Conservation (phyloP, 2,888 invertebrate species). For the Macaria liturata region DNA sequence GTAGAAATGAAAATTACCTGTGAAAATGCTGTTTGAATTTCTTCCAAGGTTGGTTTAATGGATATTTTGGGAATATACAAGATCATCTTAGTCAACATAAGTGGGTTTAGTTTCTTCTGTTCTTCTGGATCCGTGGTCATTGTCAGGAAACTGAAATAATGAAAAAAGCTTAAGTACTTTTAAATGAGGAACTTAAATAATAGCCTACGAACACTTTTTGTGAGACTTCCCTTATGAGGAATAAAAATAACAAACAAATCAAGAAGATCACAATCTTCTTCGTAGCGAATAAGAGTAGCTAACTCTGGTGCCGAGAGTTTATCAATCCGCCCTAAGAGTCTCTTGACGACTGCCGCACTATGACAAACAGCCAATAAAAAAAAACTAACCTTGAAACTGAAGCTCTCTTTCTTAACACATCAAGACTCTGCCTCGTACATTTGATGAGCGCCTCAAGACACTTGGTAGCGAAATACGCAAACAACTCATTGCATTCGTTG, state of each 20-base stretch:
- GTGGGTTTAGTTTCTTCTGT: constrained; percentile 75
- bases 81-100: constrained; percentile 85
- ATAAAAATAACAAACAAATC: too few relatives aligned
- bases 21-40: constrained; percentile 87
- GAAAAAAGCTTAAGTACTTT: too few relatives aligned
- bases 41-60: constrained; percentile 86
- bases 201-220: too few relatives aligned
- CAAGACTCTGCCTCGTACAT: constrained; percentile 88
- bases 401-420: constrained; percentile 85
- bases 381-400: constrained; percentile 69
- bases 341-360: too few relatives aligned
- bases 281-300: too few relatives aligned
- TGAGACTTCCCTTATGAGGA: too few relatives aligned
- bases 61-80: constrained; percentile 85
- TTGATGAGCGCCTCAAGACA: constrained; percentile 89
- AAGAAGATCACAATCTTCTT: too few relatives aligned
- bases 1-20: constrained; percentile 60
- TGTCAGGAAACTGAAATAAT: constrained; percentile 65
- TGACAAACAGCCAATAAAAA: too few relatives aligned
- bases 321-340: too few relatives aligned
- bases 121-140: constrained; percentile 75
- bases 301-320: too few relatives aligned
- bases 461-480: constrained; percentile 90
- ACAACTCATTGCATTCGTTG: constrained; percentile 91
- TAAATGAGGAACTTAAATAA: too few relatives aligned